These are phyloP conservation scores for Bursaphelenchus mucronatus DNA, from an alignment of 1,140 invertebrate species.

Conservation along the genomic window DNA sequence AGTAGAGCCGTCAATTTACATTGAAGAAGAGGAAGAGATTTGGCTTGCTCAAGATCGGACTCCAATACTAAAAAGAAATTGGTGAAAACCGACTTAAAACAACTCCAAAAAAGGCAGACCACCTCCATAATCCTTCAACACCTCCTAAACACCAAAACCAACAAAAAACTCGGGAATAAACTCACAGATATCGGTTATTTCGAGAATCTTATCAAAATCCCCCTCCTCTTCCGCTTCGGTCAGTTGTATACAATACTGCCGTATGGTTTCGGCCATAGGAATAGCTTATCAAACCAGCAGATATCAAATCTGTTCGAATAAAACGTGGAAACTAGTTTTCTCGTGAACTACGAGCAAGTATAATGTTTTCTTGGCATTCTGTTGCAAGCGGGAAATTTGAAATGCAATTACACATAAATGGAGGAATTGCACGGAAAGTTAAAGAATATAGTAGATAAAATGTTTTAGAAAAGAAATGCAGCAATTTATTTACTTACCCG, in stretches of 20 bases:
- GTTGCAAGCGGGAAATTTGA: too few species aligned
- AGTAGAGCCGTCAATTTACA: constrained; percentile 25
- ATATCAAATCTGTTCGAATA: too few species aligned
- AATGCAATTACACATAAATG: too few species aligned
- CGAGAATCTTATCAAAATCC: constrained; percentile 14
- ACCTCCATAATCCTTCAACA: neutral
- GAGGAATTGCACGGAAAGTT: too few species aligned
- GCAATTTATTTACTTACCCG: too few species aligned
- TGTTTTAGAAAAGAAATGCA: too few species aligned
- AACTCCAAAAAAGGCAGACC: neutral
- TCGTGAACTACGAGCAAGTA: too few species aligned
- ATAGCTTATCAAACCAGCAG: too few species aligned
- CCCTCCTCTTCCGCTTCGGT: constrained; percentile 14
- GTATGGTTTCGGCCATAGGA: neutral
- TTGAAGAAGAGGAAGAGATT: constrained; percentile 6
- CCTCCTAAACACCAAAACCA: neutral
- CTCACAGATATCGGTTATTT: constrained; percentile 17
- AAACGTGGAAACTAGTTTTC: too few species aligned
- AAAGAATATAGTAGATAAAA: too few species aligned
- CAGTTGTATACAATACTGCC: constrained; percentile 13
- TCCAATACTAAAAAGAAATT: neutral
- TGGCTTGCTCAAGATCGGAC: constrained; percentile 4
- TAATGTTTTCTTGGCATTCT: too few species aligned
- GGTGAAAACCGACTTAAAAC: neutral
- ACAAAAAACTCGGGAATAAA: constrained; percentile 1